A percentile compares a stretch with the other conserved stretches of the same genome.
Evolutionary conservation across 2,797 vertebrate genomes (phyloP).

Genomic region (Paratrypauchen microcephalus): DNA sequence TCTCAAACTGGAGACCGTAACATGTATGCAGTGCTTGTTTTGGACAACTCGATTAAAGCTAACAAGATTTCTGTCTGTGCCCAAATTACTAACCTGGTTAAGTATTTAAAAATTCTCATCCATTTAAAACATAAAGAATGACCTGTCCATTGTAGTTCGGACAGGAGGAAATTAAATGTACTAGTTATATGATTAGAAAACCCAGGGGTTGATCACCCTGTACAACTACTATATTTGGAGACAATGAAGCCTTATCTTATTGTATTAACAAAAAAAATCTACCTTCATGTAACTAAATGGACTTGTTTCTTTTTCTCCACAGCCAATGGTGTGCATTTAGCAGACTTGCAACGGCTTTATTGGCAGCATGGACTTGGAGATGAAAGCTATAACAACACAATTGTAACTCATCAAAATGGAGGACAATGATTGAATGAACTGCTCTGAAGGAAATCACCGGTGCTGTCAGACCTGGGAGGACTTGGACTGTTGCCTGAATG

Average conservation of each 20-base stretch:
- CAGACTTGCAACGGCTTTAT: slow-evolving; percentile 61
- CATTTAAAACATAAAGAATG: not conserved
- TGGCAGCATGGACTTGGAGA: slow-evolving; percentile 72
- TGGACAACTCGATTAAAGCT: not conserved
- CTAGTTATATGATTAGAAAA: not conserved
- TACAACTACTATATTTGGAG: not conserved
- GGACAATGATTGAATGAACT: slow-evolving; percentile 56
- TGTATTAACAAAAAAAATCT: no score
- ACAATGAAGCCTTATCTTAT: no score
- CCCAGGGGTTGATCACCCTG: not conserved
- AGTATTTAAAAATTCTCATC: not conserved
- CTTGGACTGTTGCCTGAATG: slow-evolving; percentile 53
- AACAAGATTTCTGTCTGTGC: not conserved
- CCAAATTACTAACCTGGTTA: not conserved
- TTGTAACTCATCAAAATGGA: slow-evolving; percentile 61
- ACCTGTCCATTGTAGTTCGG: not conserved
- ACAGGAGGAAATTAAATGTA: not conserved
- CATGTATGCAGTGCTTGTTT: not conserved
- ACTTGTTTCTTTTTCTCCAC: slow-evolving; percentile 15
- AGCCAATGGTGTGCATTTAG: slow-evolving; percentile 53
- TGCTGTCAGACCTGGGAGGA: slow-evolving; percentile 63
- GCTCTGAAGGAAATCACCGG: slow-evolving; percentile 53
- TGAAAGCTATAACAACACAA: slow-evolving; percentile 62
- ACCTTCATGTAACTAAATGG: not conserved
- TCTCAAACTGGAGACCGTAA: not conserved